Conservation (phyloP, 1,140 invertebrate species). For the Drosophila aff. region DNA sequence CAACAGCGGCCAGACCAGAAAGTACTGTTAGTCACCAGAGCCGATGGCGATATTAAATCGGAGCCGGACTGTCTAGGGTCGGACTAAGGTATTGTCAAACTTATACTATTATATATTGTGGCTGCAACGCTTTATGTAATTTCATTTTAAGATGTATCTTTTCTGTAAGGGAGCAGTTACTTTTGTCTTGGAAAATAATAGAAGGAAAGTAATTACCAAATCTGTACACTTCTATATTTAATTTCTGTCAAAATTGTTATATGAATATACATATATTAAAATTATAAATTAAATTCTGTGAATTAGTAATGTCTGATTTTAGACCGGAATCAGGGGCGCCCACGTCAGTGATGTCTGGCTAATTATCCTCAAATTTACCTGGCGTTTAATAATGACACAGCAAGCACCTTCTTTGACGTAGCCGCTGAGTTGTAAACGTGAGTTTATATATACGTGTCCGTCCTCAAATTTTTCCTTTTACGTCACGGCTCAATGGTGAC, state of each 20-base stretch:
- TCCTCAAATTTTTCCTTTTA: not conserved
- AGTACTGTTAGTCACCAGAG: conserved; percentile 40
- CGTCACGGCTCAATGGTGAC: conserved; percentile 27
- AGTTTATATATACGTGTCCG: conserved; percentile 17
- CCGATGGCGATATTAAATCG: conserved; percentile 16
- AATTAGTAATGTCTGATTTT: not conserved
- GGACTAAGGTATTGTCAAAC: not conserved
- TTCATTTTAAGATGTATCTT: not conserved
- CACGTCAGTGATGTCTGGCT: conserved; percentile 19
- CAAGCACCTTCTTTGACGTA: conserved; percentile 6
- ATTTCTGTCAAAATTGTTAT: not conserved
- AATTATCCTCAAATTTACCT: conserved; percentile 1
- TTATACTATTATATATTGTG: not conserved
- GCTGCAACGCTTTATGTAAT: not conserved
- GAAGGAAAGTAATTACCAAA: not conserved
- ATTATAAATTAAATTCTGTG: no score
- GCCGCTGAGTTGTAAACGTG: not conserved
- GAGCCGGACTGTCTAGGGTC: conserved; percentile 6
- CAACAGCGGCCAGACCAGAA: conserved; percentile 20
- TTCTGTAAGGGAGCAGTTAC: not conserved
- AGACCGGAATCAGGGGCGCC: conserved; percentile 11
- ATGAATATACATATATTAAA: no score
- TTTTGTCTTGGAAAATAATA: not conserved
- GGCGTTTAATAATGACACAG: not conserved
- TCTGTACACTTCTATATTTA: no score